Conservation (phyloP, 2,888 invertebrate species). For the Luperina nickerlii region DNA sequence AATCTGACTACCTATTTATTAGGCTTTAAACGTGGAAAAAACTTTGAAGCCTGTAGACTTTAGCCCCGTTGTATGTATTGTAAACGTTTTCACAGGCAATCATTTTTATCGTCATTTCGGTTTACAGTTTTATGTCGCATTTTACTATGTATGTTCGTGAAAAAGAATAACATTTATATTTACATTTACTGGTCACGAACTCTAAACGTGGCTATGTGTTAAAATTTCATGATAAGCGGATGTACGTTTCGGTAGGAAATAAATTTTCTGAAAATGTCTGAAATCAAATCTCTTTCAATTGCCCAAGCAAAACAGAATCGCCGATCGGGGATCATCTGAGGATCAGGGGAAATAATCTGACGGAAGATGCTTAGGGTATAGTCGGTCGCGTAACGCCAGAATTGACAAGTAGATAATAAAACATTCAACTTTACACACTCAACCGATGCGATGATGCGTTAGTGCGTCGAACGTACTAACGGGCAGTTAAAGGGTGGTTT, state of each 20-base stretch:
- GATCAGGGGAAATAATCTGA: not conserved
- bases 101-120: slow-evolving; percentile 10
- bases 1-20: not conserved
- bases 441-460: no score
- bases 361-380: not conserved
- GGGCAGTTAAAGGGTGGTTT: no score
- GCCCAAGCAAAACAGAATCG: not conserved
- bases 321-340: not conserved
- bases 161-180: not conserved
- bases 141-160: not conserved
- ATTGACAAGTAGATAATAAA: not conserved
- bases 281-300: not conserved
- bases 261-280: not conserved
- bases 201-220: not conserved
- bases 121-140: slow-evolving; percentile 9
- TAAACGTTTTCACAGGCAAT: slow-evolving; percentile 17
- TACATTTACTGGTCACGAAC: not conserved
- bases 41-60: not conserved
- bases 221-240: not conserved
- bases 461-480: no score
- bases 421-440: not conserved
- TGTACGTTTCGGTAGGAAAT: not conserved
- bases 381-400: not conserved
- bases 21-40: not conserved
- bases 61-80: not conserved